These are phyloP conservation scores for Bibio marci DNA, from an alignment of 2,888 invertebrate species.

Conservation along the genomic window DNA sequence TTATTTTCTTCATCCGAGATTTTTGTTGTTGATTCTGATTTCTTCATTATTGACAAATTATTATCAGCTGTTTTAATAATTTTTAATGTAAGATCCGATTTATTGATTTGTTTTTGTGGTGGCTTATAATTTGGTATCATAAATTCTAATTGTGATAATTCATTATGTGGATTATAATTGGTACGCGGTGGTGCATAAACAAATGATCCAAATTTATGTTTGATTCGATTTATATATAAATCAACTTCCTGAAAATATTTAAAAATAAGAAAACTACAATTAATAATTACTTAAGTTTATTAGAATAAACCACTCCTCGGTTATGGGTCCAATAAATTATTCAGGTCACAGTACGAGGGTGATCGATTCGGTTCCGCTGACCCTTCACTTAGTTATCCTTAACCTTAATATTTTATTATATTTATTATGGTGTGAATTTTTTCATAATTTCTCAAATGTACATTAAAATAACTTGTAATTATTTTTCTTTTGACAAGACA, in stretches of 20 bases:
- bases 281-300: neutral
- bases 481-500: too few relatives aligned
- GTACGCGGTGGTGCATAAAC: slow-evolving; percentile 54
- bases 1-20: too few relatives aligned
- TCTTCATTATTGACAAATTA: slow-evolving; percentile 19
- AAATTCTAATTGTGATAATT: slow-evolving; percentile 41
- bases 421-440: too few relatives aligned
- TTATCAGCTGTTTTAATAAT: slow-evolving; percentile 28
- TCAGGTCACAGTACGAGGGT: too few relatives aligned
- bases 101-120: too few relatives aligned
- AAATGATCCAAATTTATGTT: slow-evolving; percentile 52
- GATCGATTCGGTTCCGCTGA: too few relatives aligned
- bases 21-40: neutral
- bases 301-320: too few relatives aligned
- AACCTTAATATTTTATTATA: too few relatives aligned
- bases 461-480: too few relatives aligned
- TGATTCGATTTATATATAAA: slow-evolving; percentile 55
- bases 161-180: slow-evolving; percentile 42
- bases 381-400: too few relatives aligned
- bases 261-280: slow-evolving; percentile 1
- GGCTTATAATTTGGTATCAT: slow-evolving; percentile 40
- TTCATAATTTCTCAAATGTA: too few relatives aligned
- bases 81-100: slow-evolving; percentile 26
- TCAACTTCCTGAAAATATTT: slow-evolving; percentile 48
- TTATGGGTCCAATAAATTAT: too few relatives aligned